A percentile compares a stretch with the other conserved stretches of the same genome.
Conservation (phyloP, 2,888 invertebrate species). For the Chironomus tentans region DNA sequence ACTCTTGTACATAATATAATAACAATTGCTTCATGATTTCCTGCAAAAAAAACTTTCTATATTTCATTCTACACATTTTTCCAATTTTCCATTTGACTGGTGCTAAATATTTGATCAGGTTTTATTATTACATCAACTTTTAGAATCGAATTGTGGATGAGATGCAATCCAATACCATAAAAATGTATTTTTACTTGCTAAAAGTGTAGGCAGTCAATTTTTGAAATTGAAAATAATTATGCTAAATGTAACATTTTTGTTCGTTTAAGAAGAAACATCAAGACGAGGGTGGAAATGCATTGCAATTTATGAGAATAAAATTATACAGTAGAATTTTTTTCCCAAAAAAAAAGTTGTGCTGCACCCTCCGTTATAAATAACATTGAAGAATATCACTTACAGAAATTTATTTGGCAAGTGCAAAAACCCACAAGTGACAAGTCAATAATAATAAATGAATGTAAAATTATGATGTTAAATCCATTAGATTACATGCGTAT, state of each 20-base stretch:
- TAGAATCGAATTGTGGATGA: background rate
- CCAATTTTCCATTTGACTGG: slow-evolving; percentile 24
- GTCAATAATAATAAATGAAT: background rate
- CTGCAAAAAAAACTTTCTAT: background rate
- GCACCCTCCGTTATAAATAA: background rate
- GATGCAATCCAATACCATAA: background rate
- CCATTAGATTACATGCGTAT: background rate
- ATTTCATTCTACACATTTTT: background rate
- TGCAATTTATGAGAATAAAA: background rate
- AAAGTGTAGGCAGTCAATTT: background rate
- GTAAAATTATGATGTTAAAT: background rate
- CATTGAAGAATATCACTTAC: background rate
- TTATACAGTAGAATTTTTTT: background rate
- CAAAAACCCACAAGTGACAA: background rate
- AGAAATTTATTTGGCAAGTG: background rate
- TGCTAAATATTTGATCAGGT: slow-evolving; percentile 25
- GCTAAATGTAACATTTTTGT: background rate
- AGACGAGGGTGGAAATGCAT: background rate
- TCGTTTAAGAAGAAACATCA: background rate
- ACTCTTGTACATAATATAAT: background rate
- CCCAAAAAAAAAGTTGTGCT: background rate
- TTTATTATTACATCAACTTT: background rate
- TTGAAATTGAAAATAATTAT: background rate
- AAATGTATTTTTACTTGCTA: background rate
- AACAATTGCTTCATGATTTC: background rate